Evolutionary conservation across 2,113 vertebrate species (phyloP).

Genomic region (Notarius quadriscutis): DNA sequence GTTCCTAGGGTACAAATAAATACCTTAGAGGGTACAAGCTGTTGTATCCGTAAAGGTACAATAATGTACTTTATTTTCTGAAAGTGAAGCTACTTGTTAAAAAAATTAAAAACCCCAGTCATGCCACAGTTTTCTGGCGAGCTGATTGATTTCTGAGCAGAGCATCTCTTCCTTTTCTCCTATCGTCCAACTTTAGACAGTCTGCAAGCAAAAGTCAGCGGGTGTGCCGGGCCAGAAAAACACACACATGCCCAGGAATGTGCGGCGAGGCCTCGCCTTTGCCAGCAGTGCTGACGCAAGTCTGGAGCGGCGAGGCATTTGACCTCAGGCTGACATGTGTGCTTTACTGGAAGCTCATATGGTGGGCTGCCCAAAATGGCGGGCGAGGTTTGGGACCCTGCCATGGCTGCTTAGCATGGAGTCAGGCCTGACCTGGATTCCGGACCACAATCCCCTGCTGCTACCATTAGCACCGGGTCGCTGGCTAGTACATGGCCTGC

Average conservation of each 20-base stretch:
- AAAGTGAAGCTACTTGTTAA: too few species aligned
- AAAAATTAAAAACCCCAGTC: too few species aligned
- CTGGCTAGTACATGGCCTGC: conserved; percentile 26
- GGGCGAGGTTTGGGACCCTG: conserved; percentile 42
- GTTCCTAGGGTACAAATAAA: too few species aligned
- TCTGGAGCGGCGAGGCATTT: conserved; percentile 44
- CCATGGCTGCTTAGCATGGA: conserved; percentile 40
- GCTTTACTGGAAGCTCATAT: conserved; percentile 42
- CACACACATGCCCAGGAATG: conserved; percentile 45
- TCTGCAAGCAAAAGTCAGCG: conserved; percentile 29
- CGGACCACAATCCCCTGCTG: conserved; percentile 37
- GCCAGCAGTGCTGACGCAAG: conserved; percentile 50
- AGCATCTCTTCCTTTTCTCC: conserved; percentile 4
- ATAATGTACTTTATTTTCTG: too few species aligned
- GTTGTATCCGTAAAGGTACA: too few species aligned
- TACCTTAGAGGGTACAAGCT: too few species aligned
- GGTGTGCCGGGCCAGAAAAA: conserved; percentile 52
- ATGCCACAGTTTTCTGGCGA: neutral
- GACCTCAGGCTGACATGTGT: conserved; percentile 50
- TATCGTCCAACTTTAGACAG: conserved; percentile 22
- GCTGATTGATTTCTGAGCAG: neutral
- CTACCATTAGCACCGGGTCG: conserved; percentile 24
- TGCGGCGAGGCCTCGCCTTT: conserved; percentile 29
- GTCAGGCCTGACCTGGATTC: conserved; percentile 20
- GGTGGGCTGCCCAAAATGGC: conserved; percentile 13